phyloP scores from a whole-genome alignment of 1,140 invertebrate species.

The Platorchestia sp. region DNA sequence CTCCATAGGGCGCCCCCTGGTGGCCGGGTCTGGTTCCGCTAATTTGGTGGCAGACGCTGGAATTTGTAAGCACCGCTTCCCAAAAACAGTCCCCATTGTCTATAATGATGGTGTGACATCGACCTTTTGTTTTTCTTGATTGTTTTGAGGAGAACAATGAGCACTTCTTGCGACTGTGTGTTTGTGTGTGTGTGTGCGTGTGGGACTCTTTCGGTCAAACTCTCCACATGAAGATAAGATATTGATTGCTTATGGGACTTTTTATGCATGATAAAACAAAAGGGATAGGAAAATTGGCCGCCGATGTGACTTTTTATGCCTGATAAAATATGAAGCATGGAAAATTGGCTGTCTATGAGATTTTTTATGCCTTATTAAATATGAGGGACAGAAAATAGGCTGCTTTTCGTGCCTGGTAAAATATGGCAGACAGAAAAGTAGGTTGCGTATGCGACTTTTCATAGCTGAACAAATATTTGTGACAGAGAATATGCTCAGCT shows the following conservation, averaged over 20 bases:
- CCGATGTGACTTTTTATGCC: background rate
- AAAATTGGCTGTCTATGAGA: background rate
- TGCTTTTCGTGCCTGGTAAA: too few species aligned
- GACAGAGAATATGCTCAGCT: too few species aligned
- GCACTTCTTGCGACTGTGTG: background rate
- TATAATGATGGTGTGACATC: slow-evolving; percentile 45
- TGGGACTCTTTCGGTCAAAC: background rate
- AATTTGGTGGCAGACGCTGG: slow-evolving; percentile 33
- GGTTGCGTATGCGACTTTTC: background rate
- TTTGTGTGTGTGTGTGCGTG: background rate
- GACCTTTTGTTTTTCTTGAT: slow-evolving; percentile 48
- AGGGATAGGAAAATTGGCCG: background rate
- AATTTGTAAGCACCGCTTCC: slow-evolving; percentile 48
- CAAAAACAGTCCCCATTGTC: slow-evolving; percentile 33
- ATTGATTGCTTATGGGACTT: background rate
- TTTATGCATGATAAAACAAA: background rate
- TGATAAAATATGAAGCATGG: background rate
- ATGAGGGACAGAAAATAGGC: background rate
- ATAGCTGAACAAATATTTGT: background rate
- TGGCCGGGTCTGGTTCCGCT: slow-evolving; percentile 2
- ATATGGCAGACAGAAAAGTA: too few species aligned
- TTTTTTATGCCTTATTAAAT: background rate
- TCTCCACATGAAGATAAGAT: background rate
- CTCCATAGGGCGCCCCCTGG: background rate
- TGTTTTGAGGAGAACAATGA: slow-evolving; percentile 50